Evolutionary conservation across 2,113 vertebrate species (phyloP), one percentile per base, ranked within the genome.

Genomic region (Silurus meridionalis): DNA sequence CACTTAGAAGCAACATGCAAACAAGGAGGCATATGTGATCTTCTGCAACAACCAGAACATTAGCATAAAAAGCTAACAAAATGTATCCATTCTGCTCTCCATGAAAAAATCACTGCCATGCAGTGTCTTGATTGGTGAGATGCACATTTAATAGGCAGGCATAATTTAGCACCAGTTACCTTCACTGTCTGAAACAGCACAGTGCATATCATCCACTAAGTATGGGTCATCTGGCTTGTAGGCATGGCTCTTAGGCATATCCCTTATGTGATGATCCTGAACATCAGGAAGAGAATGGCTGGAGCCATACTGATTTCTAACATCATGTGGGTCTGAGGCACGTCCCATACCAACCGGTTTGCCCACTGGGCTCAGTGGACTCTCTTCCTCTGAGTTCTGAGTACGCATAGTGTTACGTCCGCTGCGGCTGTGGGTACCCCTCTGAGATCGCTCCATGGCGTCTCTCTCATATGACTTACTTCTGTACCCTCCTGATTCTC

Each of bases 141-240:
- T 63, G 87, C 66, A 86, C 85, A 87, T 64, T 79, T 83, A 83
- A 85, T 89, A 88, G 88, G 91, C 88, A 93, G 87, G 77, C 90
- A 90, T 87, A 75, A 92, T 90, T 98, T 95, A 98, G 96, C 97
- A 98, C 88, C 94, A 96, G 93, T 99, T 99, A 99, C 98, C 98
- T 99, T 99, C 98, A 11, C 98, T 99, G 96, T 99, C 98, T 50
- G 98, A 99, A 92, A 99, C 98, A 92, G 99, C 98, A 94, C 97
- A 98, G 91, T 99, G 97, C 94, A 97, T 95, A 94, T 99, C 98
- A 82, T 99, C 98, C 93, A 98, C 95, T 88, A 97, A 94, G 94
- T 99, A 99, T 90, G 96, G 96, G 90, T 99, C 98, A 87, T 99
- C 98, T 58, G 97, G 97, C 93, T 98, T 98, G 94, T 98, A 97